A percentile compares a stretch with the other conserved stretches of the same genome.
Evolutionary conservation across 2,888 invertebrate genomes (phyloP).

Genomic region (Neoitamus cyanurus): DNA sequence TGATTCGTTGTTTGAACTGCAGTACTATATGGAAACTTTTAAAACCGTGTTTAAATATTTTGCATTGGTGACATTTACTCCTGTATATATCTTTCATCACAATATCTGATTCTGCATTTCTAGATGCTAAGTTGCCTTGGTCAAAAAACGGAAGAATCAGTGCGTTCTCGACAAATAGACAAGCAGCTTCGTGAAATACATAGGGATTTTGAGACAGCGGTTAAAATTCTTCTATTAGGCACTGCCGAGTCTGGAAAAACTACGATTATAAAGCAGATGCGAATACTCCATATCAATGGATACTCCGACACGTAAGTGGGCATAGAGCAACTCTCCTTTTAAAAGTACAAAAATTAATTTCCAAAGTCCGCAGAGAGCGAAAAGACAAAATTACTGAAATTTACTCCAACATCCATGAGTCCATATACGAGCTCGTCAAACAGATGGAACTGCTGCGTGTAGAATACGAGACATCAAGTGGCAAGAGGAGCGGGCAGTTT

Average conservation of each 20-base stretch:
- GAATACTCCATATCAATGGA: conserved; percentile 83
- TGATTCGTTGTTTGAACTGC: too few species aligned
- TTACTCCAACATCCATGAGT: conserved; percentile 79
- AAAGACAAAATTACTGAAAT: conserved; percentile 75
- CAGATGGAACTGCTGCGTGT: conserved; percentile 71
- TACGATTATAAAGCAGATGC: conserved; percentile 89
- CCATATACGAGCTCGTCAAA: conserved; percentile 74
- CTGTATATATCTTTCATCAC: background rate
- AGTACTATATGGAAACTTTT: background rate
- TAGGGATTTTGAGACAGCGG: conserved; percentile 67
- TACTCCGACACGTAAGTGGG: conserved; percentile 75
- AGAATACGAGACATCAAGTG: conserved; percentile 66
- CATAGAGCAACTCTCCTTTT: background rate
- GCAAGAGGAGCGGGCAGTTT: conserved; percentile 64
- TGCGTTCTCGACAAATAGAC: conserved; percentile 68
- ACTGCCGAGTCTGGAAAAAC: conserved; percentile 88
- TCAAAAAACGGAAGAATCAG: conserved; percentile 62
- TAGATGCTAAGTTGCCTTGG: conserved; percentile 64
- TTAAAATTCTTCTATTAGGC: conserved; percentile 73
- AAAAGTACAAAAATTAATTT: background rate
- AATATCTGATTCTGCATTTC: conserved; percentile 43
- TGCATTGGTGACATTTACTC: background rate
- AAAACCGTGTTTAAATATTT: background rate
- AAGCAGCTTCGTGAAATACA: conserved; percentile 70
- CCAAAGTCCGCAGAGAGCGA: conserved; percentile 67